Base-by-base conservation (phyloP, 2,888 invertebrate genomes). In the Omphaloscelis lunosa region DNA sequence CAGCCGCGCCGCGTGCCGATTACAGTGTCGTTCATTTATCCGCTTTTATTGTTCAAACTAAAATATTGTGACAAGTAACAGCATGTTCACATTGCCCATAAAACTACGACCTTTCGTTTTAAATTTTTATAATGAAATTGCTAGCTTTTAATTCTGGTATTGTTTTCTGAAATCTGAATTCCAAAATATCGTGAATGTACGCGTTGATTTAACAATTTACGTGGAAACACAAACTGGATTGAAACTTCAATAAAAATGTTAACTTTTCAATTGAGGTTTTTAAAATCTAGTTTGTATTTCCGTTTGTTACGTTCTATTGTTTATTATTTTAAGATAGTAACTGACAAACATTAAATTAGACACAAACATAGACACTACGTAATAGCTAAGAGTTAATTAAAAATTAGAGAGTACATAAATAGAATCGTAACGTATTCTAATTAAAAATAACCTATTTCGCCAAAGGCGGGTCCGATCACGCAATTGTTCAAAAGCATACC, bases 401-500 rank as follows among this genome's bases (percentile, higher is more conserved):
- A 67, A 23, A 71, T 53, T 62, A 61, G 39, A 65, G 7, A 70
- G 1, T 20, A 59, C 15, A 34, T 5, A 39, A 70, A 74, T 39
- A 45, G 11, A n/a, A 69, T 72, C 45, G 2, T 69, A 45, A 58
- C 53, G 34, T 71, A 51, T 48, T 53, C 9, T 58, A 65, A 62
- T 59, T 27, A 68, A 62, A 62, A 74, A 27, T 20, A 82, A 82
- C 45, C 4, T 70, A 85, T 62, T 76, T 75, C 27, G 29, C 56
- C 62, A 58, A 53, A 83, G 72, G 82, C 59, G 65, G 69, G 63
- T 70, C 51, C 53, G 72, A 79, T 79, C 84, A 82, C 72, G 74
- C 75, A 89, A 90, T 91, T 89, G 90, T 92, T 91, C 87, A 88
- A 90, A 91, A 90, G 88, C 90, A 91, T 93, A n/a, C n/a, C n/a